Percentiles rank a stretch among this genome's conserved stretches.
Evolutionary conservation across 2,797 vertebrate species (phyloP).

Genomic region (Tolypeutes matacus): DNA sequence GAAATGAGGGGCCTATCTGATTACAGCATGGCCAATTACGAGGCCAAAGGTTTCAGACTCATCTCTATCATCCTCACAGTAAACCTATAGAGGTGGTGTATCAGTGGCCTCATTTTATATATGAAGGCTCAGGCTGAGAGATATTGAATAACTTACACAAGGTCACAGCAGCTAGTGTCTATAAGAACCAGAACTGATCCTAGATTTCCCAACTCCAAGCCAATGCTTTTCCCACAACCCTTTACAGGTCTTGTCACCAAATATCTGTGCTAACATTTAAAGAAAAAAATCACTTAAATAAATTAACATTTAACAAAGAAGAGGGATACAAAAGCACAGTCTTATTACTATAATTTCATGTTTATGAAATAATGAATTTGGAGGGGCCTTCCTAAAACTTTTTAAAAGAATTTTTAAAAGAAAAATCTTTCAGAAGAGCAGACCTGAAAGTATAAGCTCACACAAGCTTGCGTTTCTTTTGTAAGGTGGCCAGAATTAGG

Average conservation of each 20-base stretch:
- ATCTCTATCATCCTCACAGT: neutral
- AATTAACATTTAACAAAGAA: conserved; percentile 30
- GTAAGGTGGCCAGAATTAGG: neutral
- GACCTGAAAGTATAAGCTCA: neutral
- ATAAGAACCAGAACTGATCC: neutral
- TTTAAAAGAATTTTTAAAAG: neutral
- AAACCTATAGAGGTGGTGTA: neutral
- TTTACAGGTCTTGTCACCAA: neutral
- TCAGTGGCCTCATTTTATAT: neutral
- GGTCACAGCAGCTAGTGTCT: neutral
- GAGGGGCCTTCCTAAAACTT: neutral
- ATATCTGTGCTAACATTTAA: neutral
- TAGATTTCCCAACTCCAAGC: neutral
- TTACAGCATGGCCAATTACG: neutral
- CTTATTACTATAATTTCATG: neutral
- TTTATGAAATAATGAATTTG: conserved; percentile 40
- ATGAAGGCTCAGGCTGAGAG: neutral
- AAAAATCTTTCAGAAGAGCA: conserved; percentile 38
- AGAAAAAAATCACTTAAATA: neutral
- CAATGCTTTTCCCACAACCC: neutral
- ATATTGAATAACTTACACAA: neutral
- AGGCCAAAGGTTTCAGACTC: neutral
- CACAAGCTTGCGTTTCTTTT: neutral
- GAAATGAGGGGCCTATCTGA: neutral
- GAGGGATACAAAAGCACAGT: neutral